Evolutionary conservation across 2,113 vertebrate species (phyloP), one percentile per base, ranked within the genome.

Genomic region (Eudyptes chrysolophus): DNA sequence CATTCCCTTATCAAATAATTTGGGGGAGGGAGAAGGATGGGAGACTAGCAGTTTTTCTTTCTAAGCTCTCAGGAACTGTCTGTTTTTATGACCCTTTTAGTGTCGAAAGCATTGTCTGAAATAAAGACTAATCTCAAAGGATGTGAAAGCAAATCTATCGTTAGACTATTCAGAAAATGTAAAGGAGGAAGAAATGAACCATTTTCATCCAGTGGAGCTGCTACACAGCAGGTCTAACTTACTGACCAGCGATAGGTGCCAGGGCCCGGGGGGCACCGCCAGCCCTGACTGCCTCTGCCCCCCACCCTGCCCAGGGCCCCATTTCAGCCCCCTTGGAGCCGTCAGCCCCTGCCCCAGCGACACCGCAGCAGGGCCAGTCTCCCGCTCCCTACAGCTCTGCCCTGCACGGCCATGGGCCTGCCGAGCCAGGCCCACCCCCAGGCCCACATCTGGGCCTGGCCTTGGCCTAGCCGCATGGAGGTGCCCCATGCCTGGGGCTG

Each of bases 11-110:
- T 95, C 89, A 96, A 95, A 95, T 93, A 97, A 96, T 97, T 92
- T 96, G 92, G 65, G 89, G 89, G 91, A 96, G 92, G 94, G 92
- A 96, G 57, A 93, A 96, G 89, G 92, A 95, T 79, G 76, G 78
- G 62, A 94, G 65, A 89, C 61, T 64, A 95, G 65, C 54, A 90
- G 69, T 92, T 97, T 96, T 95, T 92, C 89, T 91, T 95, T 94
- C 87, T 91, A 92, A 96, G 91, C 91, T 97, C 91, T 92, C 76
- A 95, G 76, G 76, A 96, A 91, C 88, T 94, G 95, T 90, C 85
- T 97, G 72, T 90, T 95, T 96, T 96, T 94, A 95, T 95, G 92
- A 94, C 90, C 94, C 94, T 97, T 95, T 96, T 95, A 95, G 89
- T 52, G 90, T 52, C 92, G 90, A 97, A 96, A 94, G 95, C 89